Evolutionary conservation across 30 jellyfish, hydroid and myxozoan genomes (phyloP).

Genomic region (Haliclystus octoradiatus): DNA sequence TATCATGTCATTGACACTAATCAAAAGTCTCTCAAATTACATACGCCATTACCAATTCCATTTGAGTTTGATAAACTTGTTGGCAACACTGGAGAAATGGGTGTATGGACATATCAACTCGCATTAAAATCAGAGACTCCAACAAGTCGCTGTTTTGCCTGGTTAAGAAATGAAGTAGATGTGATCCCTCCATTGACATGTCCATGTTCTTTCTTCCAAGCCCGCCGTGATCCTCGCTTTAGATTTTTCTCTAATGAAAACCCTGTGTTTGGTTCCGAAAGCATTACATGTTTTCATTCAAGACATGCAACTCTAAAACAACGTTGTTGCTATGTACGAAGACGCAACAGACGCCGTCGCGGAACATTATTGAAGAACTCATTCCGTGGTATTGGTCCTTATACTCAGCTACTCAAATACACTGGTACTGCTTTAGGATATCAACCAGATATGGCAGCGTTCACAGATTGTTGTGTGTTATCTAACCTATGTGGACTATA

Average conservation of each 20-base stretch:
- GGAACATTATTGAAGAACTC: neutral
- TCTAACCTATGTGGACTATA: neutral
- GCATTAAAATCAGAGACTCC: conserved; percentile 14
- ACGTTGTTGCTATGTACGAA: neutral
- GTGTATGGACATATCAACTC: conserved; percentile 40
- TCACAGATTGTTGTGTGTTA: neutral
- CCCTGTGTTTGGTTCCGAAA: neutral
- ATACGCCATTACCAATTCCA: conserved; percentile 6
- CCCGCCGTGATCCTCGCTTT: conserved; percentile 17
- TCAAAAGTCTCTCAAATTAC: neutral
- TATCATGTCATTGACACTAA: neutral
- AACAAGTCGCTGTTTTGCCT: conserved; percentile 28
- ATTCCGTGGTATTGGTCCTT: neutral
- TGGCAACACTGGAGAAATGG: conserved; percentile 26
- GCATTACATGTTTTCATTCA: neutral
- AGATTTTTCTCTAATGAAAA: neutral
- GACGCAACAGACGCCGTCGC: neutral
- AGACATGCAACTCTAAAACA: neutral
- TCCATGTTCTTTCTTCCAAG: conserved; percentile 28
- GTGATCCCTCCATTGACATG: conserved; percentile 9
- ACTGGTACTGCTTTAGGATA: neutral
- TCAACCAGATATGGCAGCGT: neutral
- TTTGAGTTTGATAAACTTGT: conserved; percentile 19
- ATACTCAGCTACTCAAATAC: neutral
- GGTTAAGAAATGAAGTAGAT: conserved; percentile 20